Evolutionary conservation across 2,797 vertebrate species (phyloP).

Genomic region (Anisognathus igniventris): DNA sequence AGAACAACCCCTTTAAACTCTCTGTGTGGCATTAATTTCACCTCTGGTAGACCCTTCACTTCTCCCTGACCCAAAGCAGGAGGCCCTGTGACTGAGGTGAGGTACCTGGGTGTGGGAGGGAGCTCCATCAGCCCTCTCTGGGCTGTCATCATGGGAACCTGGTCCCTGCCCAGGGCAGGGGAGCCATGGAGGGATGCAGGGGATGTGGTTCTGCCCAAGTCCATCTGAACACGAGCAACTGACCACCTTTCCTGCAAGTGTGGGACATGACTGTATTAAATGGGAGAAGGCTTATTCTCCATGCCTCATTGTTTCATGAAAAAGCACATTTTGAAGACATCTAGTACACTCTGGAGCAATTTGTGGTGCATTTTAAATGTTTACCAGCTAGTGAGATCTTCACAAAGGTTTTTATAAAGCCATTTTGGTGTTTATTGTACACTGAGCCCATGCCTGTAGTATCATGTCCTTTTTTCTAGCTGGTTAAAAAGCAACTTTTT

Average conservation of each 20-base stretch:
- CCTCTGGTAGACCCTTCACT: background rate
- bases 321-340: background rate
- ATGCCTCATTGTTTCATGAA: accelerated
- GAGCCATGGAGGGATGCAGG: background rate
- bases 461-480: constrained; percentile 55
- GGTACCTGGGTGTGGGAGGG: background rate
- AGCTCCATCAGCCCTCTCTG: background rate
- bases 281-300: background rate
- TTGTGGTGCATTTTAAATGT: background rate
- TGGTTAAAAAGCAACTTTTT: constrained; percentile 62
- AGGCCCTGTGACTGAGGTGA: background rate
- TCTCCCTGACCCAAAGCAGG: background rate
- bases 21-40: background rate
- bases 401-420: constrained; percentile 6
- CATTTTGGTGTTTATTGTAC: constrained; percentile 35
- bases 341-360: background rate
- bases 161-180: background rate
- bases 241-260: background rate
- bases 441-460: constrained; percentile 24
- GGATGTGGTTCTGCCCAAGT: background rate
- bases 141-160: background rate
- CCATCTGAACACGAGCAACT: accelerated
- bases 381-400: background rate
- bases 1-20: background rate
- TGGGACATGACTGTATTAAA: accelerated